A percentile compares a stretch with the other conserved stretches of the same genome.
Conservation (phyloP, 2,113 vertebrate species). For the Hipposideros armiger region DNA sequence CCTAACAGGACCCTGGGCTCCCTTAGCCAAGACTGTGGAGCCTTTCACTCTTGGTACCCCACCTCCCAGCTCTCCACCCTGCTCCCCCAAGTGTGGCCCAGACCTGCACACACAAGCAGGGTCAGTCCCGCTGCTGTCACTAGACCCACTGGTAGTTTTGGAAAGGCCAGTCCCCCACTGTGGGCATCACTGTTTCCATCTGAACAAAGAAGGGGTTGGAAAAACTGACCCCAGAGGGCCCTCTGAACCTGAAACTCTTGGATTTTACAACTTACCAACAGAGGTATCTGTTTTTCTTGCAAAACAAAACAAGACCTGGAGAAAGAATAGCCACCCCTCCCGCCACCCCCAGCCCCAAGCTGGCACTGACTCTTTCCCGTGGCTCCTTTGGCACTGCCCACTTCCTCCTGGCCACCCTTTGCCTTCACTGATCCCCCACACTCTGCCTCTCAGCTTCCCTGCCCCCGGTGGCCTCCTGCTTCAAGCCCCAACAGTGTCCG, state of each 20-base stretch:
- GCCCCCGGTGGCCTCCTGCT: conserved; percentile 55
- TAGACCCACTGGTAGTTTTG: background rate
- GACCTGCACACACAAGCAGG: background rate
- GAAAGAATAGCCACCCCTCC: background rate
- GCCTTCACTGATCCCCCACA: background rate
- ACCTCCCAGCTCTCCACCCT: background rate
- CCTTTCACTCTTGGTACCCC: background rate
- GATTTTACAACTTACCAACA: background rate
- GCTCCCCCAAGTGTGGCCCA: background rate
- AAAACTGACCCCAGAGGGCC: background rate
- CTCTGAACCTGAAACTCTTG: background rate
- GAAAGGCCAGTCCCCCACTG: background rate
- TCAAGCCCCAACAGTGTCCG: conserved; percentile 78
- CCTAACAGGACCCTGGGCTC: background rate
- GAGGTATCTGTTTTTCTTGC: background rate
- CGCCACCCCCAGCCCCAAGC: background rate
- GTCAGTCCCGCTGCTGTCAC: background rate
- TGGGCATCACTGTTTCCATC: background rate
- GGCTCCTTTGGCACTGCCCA: conserved; percentile 59
- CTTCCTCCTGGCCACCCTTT: conserved; percentile 66
- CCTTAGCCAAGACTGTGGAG: background rate
- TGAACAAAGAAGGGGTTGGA: background rate
- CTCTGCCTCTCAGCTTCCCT: background rate
- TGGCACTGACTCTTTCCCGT: conserved; percentile 58
- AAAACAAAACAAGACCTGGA: background rate